These are phyloP conservation scores for Scartelaos histophorus DNA, from an alignment of 2,113 vertebrate genomes.

Conservation along the genomic window DNA sequence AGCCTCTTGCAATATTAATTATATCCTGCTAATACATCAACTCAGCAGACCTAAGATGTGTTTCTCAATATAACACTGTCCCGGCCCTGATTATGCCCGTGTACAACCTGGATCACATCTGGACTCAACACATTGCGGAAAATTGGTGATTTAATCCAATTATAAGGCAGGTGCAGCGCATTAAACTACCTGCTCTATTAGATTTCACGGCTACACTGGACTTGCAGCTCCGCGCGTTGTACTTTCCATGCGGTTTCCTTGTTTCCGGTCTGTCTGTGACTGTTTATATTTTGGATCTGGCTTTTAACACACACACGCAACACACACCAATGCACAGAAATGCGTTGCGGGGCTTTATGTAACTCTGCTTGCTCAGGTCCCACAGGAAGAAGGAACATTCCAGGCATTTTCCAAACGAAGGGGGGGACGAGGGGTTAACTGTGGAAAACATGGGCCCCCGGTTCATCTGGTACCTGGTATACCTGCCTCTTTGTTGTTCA, in stretches of 20 bases:
- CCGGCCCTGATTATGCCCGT: slow-evolving; percentile 1
- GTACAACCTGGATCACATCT: slow-evolving; percentile 37
- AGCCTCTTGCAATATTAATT: slow-evolving; percentile 59
- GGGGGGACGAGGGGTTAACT: slow-evolving; percentile 51
- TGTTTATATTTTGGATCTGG: slow-evolving; percentile 23
- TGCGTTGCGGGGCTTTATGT: slow-evolving; percentile 40
- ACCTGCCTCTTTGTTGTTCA: slow-evolving; percentile 30
- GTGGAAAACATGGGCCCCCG: slow-evolving; percentile 43
- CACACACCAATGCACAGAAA: slow-evolving; percentile 24
- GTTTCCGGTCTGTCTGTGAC: slow-evolving; percentile 60
- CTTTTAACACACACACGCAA: slow-evolving; percentile 14
- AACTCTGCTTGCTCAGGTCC: slow-evolving; percentile 63
- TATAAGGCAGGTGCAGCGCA: slow-evolving; percentile 48
- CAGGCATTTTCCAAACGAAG: slow-evolving; percentile 70
- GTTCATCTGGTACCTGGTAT: slow-evolving; percentile 41
- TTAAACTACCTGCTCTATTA: slow-evolving; percentile 37
- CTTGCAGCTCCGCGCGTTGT: slow-evolving; percentile 26
- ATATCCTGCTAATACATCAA: slow-evolving; percentile 58
- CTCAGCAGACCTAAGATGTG: slow-evolving; percentile 25
- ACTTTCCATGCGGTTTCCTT: slow-evolving; percentile 39
- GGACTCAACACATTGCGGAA: slow-evolving; percentile 26
- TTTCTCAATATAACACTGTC: slow-evolving; percentile 43
- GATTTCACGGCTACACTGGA: slow-evolving; percentile 34
- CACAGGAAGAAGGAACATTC: slow-evolving; percentile 81
- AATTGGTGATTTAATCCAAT: slow-evolving; percentile 53